Conservation (phyloP, 1,140 invertebrate genomes). For the Drosophila hydei region DNA sequence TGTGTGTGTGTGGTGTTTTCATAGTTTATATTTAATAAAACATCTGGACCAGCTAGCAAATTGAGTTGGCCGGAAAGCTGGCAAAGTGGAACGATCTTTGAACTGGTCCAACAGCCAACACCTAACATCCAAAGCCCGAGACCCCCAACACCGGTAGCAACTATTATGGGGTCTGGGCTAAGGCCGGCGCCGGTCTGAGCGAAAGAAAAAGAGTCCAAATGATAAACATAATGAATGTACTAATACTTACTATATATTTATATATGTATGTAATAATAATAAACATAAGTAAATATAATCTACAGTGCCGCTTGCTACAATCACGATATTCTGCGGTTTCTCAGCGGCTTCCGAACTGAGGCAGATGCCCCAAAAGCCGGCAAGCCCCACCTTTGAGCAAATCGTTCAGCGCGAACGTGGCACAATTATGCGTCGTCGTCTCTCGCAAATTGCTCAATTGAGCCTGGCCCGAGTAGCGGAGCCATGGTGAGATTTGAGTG, state of each 20-base stretch:
- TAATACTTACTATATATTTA: constrained; percentile 6
- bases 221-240: constrained; percentile 22
- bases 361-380: constrained; percentile 2
- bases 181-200: neutral
- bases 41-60: constrained; percentile 34
- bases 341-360: constrained; percentile 37
- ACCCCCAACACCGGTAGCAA: constrained; percentile 64
- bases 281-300: constrained; percentile 38
- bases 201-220: neutral
- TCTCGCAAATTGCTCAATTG: constrained; percentile 77
- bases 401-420: constrained; percentile 74
- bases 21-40: constrained; percentile 26
- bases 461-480: constrained; percentile 16
- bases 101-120: constrained; percentile 28
- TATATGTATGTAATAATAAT: constrained; percentile 5
- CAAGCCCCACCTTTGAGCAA: constrained; percentile 62
- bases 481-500: neutral
- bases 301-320: constrained; percentile 20
- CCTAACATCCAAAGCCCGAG: constrained; percentile 19
- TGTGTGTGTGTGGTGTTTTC: constrained; percentile 5
- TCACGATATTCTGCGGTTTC: constrained; percentile 47
- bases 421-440: constrained; percentile 71
- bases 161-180: constrained; percentile 36
- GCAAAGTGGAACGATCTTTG: constrained; percentile 59
- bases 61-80: constrained; percentile 26